Evolutionary conservation across 2,113 vertebrate species (phyloP).

Genomic region (Sciurus niger): DNA sequence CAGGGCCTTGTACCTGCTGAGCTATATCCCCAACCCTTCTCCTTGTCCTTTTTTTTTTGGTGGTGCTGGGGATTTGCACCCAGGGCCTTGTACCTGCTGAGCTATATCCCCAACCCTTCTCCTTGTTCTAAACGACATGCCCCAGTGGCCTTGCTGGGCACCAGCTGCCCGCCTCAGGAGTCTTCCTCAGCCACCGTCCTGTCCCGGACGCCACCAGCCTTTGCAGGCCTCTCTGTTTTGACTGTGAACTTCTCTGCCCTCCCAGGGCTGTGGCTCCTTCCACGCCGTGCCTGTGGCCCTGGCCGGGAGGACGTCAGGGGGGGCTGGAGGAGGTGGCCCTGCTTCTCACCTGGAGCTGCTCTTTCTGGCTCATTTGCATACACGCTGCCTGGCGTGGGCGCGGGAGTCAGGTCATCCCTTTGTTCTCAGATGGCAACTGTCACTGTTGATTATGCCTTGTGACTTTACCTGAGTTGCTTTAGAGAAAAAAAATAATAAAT

Average conservation of each 20-base stretch:
- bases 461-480: constrained; percentile 76
- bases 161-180: not conserved
- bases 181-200: not conserved
- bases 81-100: too few species aligned
- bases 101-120: too few species aligned
- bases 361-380: not conserved
- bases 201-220: not conserved
- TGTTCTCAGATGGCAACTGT: constrained; percentile 73
- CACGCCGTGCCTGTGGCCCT: rapidly evolving
- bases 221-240: not conserved
- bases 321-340: not conserved
- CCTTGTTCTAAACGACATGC: not conserved
- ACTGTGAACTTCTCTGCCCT: not conserved
- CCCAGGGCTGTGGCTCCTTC: too few species aligned
- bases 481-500: constrained; percentile 61
- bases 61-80: too few species aligned
- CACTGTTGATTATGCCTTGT: constrained; percentile 65
- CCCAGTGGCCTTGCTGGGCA: rapidly evolving
- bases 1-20: too few species aligned
- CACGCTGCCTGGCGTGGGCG: not conserved
- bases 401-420: constrained; percentile 61
- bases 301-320: rapidly evolving
- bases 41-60: too few species aligned
- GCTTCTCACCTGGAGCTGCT: not conserved
- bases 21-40: too few species aligned